Conservation (phyloP, 2,888 invertebrate genomes). For the Meandrusa payeni region DNA sequence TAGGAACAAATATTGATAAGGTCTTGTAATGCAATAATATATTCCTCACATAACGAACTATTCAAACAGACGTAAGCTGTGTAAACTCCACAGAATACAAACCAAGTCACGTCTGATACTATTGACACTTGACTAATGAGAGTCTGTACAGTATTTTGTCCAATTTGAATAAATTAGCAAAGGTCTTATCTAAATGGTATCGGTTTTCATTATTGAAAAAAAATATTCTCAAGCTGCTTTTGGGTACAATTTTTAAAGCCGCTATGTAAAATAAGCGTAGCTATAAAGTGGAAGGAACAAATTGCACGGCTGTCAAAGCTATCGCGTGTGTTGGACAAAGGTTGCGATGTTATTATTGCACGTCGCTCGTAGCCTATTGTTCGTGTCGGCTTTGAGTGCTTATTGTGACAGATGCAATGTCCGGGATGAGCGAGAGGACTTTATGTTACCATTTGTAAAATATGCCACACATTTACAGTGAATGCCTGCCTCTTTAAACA, state of each 20-base stretch:
- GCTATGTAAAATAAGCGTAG: conserved; percentile 23
- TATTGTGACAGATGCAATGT: conserved; percentile 19
- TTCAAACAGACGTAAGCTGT: conserved; percentile 7
- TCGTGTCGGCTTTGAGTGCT: conserved; percentile 25
- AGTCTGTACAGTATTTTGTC: conserved; percentile 3
- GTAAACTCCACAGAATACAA: conserved; percentile 2
- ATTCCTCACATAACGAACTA: conserved; percentile 10
- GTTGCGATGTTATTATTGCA: conserved; percentile 39
- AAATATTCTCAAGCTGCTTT: no score
- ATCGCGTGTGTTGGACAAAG: conserved; percentile 37
- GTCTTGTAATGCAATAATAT: not conserved
- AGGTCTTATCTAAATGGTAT: no score
- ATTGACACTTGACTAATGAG: conserved; percentile 15
- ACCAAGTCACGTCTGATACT: conserved; percentile 15
- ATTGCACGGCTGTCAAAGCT: conserved; percentile 47
- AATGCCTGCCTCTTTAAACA: conserved; percentile 4
- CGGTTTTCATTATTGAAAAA: no score
- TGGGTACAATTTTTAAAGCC: no score
- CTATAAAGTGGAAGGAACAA: conserved; percentile 41
- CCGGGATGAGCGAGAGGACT: conserved; percentile 17
- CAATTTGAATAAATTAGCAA: no score
- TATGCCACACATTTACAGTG: conserved; percentile 12
- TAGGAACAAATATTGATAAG: not conserved
- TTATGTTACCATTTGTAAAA: conserved; percentile 9
- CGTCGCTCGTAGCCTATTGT: conserved; percentile 33